Percentiles rank a stretch among this genome's conserved stretches.
These are phyloP conservation scores for Xiphorhynchus elegans DNA, from an alignment of 2,113 vertebrate species.

Conservation along the genomic window DNA sequence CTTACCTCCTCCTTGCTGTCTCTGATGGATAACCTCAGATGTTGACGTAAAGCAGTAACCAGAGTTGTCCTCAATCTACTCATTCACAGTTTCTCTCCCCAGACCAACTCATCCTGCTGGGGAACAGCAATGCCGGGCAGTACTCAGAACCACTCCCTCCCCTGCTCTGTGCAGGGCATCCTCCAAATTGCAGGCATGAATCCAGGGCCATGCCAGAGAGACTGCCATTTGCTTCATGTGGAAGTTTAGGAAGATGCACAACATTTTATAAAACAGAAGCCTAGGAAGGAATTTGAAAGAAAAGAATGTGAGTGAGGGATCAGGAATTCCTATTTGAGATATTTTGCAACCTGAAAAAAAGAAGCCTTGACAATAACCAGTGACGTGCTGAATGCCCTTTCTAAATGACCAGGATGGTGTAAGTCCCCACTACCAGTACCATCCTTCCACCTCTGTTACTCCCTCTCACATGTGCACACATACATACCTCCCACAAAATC, in stretches of 20 bases:
- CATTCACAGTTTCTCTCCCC: neutral
- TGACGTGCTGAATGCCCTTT: neutral
- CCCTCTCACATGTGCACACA: accelerated
- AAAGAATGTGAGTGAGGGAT: neutral
- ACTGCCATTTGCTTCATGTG: neutral
- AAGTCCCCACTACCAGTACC: neutral
- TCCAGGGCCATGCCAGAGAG: accelerated
- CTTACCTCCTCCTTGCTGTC: neutral
- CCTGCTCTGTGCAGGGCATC: accelerated
- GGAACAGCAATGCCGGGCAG: neutral
- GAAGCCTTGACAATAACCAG: neutral
- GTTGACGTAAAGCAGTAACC: neutral
- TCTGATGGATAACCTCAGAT: neutral
- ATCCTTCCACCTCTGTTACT: neutral
- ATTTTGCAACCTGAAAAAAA: neutral
- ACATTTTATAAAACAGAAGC: neutral
- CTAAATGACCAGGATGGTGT: neutral
- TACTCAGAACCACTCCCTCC: neutral
- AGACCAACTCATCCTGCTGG: neutral
- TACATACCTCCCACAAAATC: neutral
- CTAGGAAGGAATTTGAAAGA: neutral
- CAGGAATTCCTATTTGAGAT: neutral
- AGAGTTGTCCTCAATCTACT: neutral
- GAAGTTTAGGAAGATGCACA: neutral
- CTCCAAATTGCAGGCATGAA: neutral